Evolutionary conservation across 1,140 invertebrate genomes (phyloP).

Genomic region (Lethocerus indicus): DNA sequence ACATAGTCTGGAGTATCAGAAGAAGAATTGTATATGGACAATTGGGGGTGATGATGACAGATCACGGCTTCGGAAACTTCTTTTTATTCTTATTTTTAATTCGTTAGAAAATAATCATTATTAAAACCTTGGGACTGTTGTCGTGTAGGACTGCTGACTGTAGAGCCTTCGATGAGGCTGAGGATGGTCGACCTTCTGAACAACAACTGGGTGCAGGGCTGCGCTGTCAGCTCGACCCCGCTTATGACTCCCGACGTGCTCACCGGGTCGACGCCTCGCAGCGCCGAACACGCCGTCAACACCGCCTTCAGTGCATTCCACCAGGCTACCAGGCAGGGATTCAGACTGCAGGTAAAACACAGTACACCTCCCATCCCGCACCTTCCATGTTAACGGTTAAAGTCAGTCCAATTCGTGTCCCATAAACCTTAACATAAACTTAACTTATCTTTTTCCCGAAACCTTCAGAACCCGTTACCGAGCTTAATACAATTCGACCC

Average conservation of each 20-base stretch:
- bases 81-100: too few species aligned
- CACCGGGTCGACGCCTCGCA: conserved; percentile 20
- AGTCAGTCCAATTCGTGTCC: too few species aligned
- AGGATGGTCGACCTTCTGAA: conserved; percentile 42
- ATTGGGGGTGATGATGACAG: too few species aligned
- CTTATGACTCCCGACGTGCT: conserved; percentile 40
- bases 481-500: too few species aligned
- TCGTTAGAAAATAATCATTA: background rate
- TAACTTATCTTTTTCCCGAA: too few species aligned
- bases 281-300: conserved; percentile 31
- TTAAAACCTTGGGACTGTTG: background rate
- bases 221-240: conserved; percentile 27
- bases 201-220: conserved; percentile 43
- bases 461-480: too few species aligned
- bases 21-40: too few species aligned
- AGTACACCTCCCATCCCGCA: too few species aligned
- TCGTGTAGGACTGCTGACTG: conserved; percentile 45
- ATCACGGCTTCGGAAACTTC: too few species aligned
- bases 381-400: too few species aligned
- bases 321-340: conserved; percentile 47
- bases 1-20: too few species aligned
- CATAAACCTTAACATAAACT: too few species aligned
- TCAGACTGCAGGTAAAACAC: conserved; percentile 37
- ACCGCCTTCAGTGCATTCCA: conserved; percentile 50
- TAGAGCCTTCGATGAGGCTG: conserved; percentile 56